phyloP scores from a whole-genome alignment of 2,888 invertebrate genomes.

The Conus canariensis region DNA sequence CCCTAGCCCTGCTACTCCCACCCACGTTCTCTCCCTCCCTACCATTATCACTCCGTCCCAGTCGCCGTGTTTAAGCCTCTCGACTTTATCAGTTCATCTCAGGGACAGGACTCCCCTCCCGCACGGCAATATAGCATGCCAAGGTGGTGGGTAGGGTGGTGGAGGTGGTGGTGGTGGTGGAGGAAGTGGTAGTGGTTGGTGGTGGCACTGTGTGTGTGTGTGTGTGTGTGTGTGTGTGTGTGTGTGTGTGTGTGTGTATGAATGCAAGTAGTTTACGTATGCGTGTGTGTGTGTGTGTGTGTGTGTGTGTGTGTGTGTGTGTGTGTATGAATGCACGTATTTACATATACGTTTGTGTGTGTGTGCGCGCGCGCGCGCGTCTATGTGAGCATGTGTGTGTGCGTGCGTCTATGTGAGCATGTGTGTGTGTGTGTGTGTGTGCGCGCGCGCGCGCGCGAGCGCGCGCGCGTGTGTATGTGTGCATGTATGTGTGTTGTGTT shows the following conservation, averaged over 20 bases:
- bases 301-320: background rate
- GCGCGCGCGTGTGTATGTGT: no score
- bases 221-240: no score
- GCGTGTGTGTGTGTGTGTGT: constrained; percentile 1
- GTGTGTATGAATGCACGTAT: background rate
- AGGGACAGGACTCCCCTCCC: background rate
- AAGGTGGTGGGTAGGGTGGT: background rate
- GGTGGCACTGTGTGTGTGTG: no score
- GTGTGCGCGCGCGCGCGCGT: constrained; percentile 3
- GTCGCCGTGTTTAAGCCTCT: background rate
- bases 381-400: background rate
- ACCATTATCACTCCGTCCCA: constrained; percentile 27
- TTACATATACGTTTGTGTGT: background rate
- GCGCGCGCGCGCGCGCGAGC: no score
- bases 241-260: no score
- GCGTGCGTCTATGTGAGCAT: background rate
- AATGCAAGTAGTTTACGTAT: background rate
- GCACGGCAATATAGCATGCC: background rate
- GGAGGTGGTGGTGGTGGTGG: no score
- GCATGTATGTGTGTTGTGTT: no score
- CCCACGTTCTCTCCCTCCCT: background rate
- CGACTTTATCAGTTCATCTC: constrained; percentile 30
- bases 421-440: no score
- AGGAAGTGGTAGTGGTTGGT: no score
- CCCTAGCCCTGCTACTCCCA: background rate